Base-by-base conservation (phyloP, 1,140 invertebrate species). In the Trichomalopsis sarcophagae region DNA sequence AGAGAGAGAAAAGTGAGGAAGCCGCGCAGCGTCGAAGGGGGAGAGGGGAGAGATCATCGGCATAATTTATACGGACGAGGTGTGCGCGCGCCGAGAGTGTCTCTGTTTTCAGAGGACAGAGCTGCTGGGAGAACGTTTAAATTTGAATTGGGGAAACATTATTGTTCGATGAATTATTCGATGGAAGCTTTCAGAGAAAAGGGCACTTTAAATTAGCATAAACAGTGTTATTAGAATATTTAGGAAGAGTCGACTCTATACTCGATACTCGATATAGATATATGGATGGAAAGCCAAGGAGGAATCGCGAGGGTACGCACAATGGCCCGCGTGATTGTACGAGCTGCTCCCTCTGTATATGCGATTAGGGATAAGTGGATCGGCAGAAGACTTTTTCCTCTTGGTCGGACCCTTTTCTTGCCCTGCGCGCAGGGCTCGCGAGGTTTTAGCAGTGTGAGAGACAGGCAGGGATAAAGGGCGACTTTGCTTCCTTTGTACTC, bases 291-390 rank as follows among this genome's bases (percentile, higher is more conserved):
- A 73, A 73, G 33, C 27, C 9, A 73, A 30, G 69, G 33, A 36
- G 27, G 40, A 79, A 36, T 75, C 40, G n/a, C 21, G 44, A n/a
- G 36, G 10, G 36, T 40, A 75, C 21, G 74, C 40, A 40, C 74
- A 75, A 33, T 75, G 36, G 74, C 44, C 30, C 74, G 33, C 69
- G 69, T 73, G 30, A 73, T 73, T 73, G 69, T 36, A 36, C 55
- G 55, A 62, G 68, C 68, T 30, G 68, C 13, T 13, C 68, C 68
- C 13, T 30, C 68, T 71, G 68, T 71, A 71, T 79, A 62, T 66
- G 77, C 77, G 77, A 79, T 79, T 62, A 79, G 27, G 77, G 30
- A 79, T 79, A 79, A 79, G 77, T 79, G 77, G 50, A 79, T 79
- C 50, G 50, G 55, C 50, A 36, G 55, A 36, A 55, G 23, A 17